Conservation (phyloP, 2,888 invertebrate genomes). For the Apamea crenata region DNA sequence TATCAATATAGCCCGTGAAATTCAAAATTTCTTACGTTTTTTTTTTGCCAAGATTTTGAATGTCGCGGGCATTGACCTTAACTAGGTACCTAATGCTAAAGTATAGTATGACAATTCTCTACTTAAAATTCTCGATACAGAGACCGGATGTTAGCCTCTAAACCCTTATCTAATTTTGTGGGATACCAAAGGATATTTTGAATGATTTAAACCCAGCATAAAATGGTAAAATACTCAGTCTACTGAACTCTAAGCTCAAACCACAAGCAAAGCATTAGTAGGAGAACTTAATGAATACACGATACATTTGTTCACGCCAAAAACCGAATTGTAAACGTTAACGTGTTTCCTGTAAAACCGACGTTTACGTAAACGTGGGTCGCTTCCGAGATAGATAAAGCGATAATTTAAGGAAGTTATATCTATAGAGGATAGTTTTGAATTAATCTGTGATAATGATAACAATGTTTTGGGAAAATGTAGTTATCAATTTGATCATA, state of each 20-base stretch:
- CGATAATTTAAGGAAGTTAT: slow-evolving; percentile 30
- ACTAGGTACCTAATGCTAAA: neutral
- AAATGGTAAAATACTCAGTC: slow-evolving; percentile 9
- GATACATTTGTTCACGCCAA: slow-evolving; percentile 25
- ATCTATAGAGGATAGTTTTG: slow-evolving; percentile 3
- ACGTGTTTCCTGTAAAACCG: slow-evolving; percentile 32
- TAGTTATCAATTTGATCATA: slow-evolving; percentile 3
- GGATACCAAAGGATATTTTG: slow-evolving; percentile 9
- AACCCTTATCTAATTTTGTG: slow-evolving; percentile 6
- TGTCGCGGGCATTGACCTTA: neutral
- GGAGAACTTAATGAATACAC: slow-evolving; percentile 31
- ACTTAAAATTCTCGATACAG: neutral
- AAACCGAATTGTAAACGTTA: slow-evolving; percentile 40
- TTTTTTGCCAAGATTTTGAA: neutral
- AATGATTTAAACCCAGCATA: slow-evolving; percentile 29
- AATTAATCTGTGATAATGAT: slow-evolving; percentile 27
- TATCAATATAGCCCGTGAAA: neutral
- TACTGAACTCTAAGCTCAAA: slow-evolving; percentile 6
- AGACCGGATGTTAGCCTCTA: neutral
- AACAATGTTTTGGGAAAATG: slow-evolving; percentile 28
- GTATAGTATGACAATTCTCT: neutral
- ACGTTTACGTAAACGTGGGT: slow-evolving; percentile 50
- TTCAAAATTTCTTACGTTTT: neutral
- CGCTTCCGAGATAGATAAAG: slow-evolving; percentile 37
- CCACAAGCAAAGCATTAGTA: slow-evolving; percentile 23